These are phyloP conservation scores for Microcaecilia unicolor DNA, from an alignment of 2,797 vertebrate species.

Conservation along the genomic window DNA sequence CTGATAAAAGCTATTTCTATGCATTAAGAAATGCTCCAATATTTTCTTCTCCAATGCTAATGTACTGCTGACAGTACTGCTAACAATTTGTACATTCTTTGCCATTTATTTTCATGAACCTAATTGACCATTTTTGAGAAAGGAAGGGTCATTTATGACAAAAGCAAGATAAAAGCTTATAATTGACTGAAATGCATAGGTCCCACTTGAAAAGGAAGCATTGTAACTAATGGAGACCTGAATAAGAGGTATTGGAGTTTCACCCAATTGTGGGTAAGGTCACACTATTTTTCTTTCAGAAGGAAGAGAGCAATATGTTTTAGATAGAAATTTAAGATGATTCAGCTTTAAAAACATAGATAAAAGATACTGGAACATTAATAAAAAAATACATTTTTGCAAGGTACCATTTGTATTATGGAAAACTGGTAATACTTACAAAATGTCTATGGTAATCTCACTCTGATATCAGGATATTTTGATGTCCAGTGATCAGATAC, in stretches of 20 bases:
- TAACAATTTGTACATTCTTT: conserved; percentile 32
- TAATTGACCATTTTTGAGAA: conserved; percentile 52
- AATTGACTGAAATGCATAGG: conserved; percentile 42
- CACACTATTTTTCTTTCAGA: not conserved
- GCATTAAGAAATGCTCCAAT: conserved; percentile 39
- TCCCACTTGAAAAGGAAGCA: conserved; percentile 29
- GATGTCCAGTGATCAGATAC: conserved; percentile 1
- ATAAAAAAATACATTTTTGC: conserved; percentile 21
- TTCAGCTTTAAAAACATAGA: conserved; percentile 12
- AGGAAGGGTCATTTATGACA: conserved; percentile 42
- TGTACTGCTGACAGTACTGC: conserved; percentile 15
- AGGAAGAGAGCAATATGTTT: not conserved
- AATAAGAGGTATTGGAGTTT: conserved; percentile 22
- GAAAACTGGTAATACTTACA: conserved; percentile 41
- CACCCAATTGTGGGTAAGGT: conserved; percentile 20
- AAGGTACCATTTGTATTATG: conserved; percentile 7
- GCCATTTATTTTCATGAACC: conserved; percentile 46
- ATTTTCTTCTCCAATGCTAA: conserved; percentile 27
- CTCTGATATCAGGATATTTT: conserved; percentile 21
- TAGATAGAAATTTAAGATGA: not conserved
- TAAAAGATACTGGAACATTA: conserved; percentile 2
- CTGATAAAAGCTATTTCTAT: conserved; percentile 38
- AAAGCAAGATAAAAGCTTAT: conserved; percentile 44
- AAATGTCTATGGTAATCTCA: conserved; percentile 21
- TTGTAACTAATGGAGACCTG: conserved; percentile 40